Evolutionary conservation across 1,140 invertebrate species (phyloP).

Genomic region (Drosophila rufa): DNA sequence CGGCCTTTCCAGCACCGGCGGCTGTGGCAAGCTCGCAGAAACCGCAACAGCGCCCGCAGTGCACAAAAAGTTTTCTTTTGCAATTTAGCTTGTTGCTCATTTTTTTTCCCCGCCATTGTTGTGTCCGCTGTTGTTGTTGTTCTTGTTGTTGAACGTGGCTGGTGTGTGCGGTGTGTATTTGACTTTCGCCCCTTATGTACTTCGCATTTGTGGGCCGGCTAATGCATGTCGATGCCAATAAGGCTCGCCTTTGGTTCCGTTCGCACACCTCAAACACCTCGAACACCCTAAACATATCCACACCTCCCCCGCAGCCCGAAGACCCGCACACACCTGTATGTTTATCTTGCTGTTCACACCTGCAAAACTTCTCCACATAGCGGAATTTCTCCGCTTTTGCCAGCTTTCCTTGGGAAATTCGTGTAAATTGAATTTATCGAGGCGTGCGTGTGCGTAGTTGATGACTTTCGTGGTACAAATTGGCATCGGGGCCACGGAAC

Average conservation of each 20-base stretch:
- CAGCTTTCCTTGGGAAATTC: constrained; percentile 75
- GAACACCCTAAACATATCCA: background rate
- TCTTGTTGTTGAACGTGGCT: constrained; percentile 54
- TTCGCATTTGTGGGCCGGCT: constrained; percentile 69
- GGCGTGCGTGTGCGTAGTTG: constrained; percentile 78
- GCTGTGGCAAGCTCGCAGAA: constrained; percentile 39
- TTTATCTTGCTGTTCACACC: constrained; percentile 81
- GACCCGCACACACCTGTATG: constrained; percentile 20
- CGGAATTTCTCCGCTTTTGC: constrained; percentile 56
- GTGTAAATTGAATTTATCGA: constrained; percentile 83
- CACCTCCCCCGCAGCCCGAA: background rate
- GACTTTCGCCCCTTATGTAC: constrained; percentile 67
- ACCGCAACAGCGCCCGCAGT: constrained; percentile 47
- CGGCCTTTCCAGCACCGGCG: constrained; percentile 8
- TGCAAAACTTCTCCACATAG: constrained; percentile 68
- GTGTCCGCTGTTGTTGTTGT: constrained; percentile 8
- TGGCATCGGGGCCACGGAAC: constrained; percentile 58
- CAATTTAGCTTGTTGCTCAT: constrained; percentile 78
- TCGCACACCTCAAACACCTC: constrained; percentile 8
- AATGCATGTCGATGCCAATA: constrained; percentile 82
- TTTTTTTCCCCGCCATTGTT: constrained; percentile 22
- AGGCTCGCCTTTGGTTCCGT: constrained; percentile 34
- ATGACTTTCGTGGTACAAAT: constrained; percentile 77
- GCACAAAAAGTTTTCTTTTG: constrained; percentile 79
- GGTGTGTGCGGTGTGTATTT: constrained; percentile 69